Evolutionary conservation across 2,888 invertebrate species (phyloP).

Genomic region (Dynastes tityus): DNA sequence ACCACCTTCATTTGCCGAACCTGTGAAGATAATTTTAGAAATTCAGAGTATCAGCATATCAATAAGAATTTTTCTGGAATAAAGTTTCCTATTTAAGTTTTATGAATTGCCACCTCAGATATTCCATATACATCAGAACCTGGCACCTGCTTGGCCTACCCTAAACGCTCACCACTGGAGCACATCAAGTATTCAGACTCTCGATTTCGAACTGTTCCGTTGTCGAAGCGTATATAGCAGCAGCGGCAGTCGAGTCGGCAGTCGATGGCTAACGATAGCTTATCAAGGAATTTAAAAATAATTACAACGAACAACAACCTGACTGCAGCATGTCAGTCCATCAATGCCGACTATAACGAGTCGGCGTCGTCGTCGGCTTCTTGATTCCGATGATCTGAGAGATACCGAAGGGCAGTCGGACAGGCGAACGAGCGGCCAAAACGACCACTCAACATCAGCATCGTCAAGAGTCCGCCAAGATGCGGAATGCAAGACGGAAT

Average conservation of each 20-base stretch:
- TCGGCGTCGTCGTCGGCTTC: slow-evolving; percentile 49
- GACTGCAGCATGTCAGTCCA: slow-evolving; percentile 66
- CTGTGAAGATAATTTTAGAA: too few relatives aligned
- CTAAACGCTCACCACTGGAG: neutral
- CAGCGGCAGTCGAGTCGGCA: slow-evolving; percentile 18
- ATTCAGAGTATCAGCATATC: too few relatives aligned
- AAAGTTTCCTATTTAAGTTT: too few relatives aligned
- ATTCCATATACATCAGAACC: too few relatives aligned
- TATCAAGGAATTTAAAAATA: slow-evolving; percentile 70
- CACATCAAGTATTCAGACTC: neutral
- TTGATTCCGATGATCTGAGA: slow-evolving; percentile 46
- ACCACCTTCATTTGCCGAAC: too few relatives aligned
- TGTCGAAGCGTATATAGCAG: neutral
- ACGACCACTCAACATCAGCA: slow-evolving; percentile 10
- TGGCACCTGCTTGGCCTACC: too few relatives aligned
- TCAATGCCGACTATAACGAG: slow-evolving; percentile 61
- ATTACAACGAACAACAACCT: slow-evolving; percentile 65
- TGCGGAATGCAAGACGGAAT: slow-evolving; percentile 24
- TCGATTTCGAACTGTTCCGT: slow-evolving; percentile 2
- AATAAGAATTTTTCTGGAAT: too few relatives aligned
- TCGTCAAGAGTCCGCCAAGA: slow-evolving; percentile 18
- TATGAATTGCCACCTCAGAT: too few relatives aligned
- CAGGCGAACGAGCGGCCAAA: slow-evolving; percentile 10
- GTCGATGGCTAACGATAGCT: slow-evolving; percentile 66
- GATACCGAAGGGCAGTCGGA: slow-evolving; percentile 48